These are phyloP conservation scores for Alloscopus bannaensis DNA, from an alignment of 2,888 invertebrate species.

Conservation along the genomic window DNA sequence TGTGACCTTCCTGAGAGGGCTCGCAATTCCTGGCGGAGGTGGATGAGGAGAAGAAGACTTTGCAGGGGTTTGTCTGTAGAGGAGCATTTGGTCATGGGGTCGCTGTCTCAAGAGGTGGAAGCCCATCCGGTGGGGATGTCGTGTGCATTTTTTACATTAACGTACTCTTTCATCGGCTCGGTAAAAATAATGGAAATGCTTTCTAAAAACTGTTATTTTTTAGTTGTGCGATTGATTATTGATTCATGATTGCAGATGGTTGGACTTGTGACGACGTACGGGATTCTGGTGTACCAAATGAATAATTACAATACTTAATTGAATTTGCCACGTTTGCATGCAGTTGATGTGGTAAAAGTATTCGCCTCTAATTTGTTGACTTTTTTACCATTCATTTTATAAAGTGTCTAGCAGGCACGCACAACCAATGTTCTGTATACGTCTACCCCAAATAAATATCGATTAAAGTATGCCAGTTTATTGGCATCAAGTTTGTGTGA, in stretches of 20 bases:
- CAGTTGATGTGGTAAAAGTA: too few relatives aligned
- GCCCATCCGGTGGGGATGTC: slow-evolving; percentile 8
- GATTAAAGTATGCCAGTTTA: too few relatives aligned
- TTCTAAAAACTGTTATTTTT: not conserved
- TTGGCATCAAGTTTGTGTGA: too few relatives aligned
- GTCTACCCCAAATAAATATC: too few relatives aligned
- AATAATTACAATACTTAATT: too few relatives aligned
- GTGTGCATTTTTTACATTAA: slow-evolving; percentile 33
- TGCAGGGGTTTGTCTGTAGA: not conserved
- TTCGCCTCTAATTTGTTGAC: too few relatives aligned
- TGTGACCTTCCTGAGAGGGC: slow-evolving; percentile 35
- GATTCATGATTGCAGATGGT: slow-evolving; percentile 20
- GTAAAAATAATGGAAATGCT: not conserved
- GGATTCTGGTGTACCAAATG: slow-evolving; percentile 18
- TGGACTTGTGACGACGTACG: slow-evolving; percentile 26
- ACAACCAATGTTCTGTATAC: too few relatives aligned
- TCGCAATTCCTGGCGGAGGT: slow-evolving; percentile 9
- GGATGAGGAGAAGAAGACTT: slow-evolving; percentile 8
- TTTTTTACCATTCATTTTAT: too few relatives aligned
- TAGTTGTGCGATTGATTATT: not conserved
- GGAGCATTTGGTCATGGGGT: slow-evolving; percentile 7
- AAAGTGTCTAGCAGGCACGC: too few relatives aligned
- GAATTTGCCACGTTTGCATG: too few relatives aligned
- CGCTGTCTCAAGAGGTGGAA: slow-evolving; percentile 12
- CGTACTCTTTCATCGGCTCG: slow-evolving; percentile 29